Base-by-base conservation (phyloP, 2,113 vertebrate species). In the Melanostigma gelatinosum region DNA sequence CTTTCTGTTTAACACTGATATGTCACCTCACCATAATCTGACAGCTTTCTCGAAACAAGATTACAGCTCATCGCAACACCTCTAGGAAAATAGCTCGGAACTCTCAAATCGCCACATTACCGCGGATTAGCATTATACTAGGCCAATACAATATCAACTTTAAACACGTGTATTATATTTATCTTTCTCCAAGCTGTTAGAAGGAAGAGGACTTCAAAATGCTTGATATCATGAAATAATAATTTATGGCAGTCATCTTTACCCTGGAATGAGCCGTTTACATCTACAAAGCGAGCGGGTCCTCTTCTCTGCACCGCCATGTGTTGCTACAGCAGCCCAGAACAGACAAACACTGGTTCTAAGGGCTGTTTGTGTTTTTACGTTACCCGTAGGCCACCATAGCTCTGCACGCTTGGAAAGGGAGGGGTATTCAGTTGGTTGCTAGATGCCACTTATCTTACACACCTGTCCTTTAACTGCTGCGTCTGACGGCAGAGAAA, bases 21-120 rank as follows among this genome's bases (percentile, higher is more conserved):
- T 36, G 13, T 8, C 34, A 38, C 40, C 34, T 70, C 65, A 27
- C 34, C 27, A 4, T 74, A 89, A 81, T 79, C 77, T 82, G 82
- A 55, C 65, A 64, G 57, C 50, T 74, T n/a, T 32, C 79, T 80
- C 74, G 62, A 8, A 78, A 72, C 20, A 72, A 79, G 54, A 75
- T 78, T 78, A 77, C 27, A 64, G 29, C 22, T 72, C 58, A 54
- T 71, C 1, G 13, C 60, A 57, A 11, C 44, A 54, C 8, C 36
- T 29, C 34, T 42, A 27, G 64, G 50, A 64, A 81, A 84, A 62
- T n/a, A 66, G 24, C 67, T 75, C 24, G 42, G 11, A 80, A 10
- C 66, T 34, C 20, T 64, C 27, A 67, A 74, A 80, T 27, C 55
- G 32, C 58, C 52, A 32, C 32, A 72, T 71, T 57, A 79, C 32